Conservation (phyloP, 2,113 vertebrate species). For the Lepidothrix coronata region DNA sequence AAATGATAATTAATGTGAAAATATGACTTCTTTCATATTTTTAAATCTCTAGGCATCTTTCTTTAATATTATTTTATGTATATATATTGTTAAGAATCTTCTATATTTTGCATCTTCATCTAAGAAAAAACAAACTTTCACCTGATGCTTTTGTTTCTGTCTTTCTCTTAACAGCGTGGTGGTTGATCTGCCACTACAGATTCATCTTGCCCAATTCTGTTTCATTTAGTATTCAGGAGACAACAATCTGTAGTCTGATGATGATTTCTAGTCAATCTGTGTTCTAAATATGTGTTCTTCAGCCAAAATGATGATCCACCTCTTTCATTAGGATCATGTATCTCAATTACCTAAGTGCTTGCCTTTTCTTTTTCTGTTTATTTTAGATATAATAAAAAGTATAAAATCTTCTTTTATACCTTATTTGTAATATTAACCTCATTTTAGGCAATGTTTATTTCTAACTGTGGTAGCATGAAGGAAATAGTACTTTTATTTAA, state of each 20-base stretch:
- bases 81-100: not conserved
- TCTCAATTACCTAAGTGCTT: not conserved
- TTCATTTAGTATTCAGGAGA: not conserved
- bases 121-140: not conserved
- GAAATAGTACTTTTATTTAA: not conserved
- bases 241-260: not conserved
- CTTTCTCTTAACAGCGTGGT: not conserved
- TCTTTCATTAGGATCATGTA: not conserved
- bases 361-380: not conserved
- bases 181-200: not conserved
- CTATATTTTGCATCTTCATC: not conserved
- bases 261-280: not conserved
- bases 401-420: not conserved
- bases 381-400: not conserved
- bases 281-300: not conserved
- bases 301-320: not conserved
- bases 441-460: not conserved
- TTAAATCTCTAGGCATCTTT: not conserved
- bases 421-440: not conserved
- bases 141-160: not conserved
- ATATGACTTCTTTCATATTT: not conserved
- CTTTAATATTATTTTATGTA: not conserved
- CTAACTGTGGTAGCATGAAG: not conserved
- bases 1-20: not conserved
- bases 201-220: not conserved